phyloP scores from a whole-genome alignment of 2,888 invertebrate genomes.

The Caenorhabditis doughertyi region DNA sequence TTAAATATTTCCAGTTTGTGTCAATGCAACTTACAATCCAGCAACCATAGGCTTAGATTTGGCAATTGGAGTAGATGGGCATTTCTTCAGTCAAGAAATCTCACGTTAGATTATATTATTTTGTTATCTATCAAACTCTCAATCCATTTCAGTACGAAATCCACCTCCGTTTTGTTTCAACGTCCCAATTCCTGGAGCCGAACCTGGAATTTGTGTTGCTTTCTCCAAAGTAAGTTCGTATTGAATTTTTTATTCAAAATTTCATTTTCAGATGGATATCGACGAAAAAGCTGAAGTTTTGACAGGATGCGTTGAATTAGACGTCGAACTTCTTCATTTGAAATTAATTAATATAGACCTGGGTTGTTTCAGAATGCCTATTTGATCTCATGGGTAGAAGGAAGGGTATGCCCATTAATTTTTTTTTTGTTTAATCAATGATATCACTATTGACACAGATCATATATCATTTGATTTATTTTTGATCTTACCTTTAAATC shows the following conservation, averaged over 20 bases:
- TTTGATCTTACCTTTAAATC: too few species aligned
- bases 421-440: too few species aligned
- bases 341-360: slow-evolving; percentile 80
- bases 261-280: slow-evolving; percentile 74
- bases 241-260: background rate
- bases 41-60: background rate
- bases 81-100: slow-evolving; percentile 17
- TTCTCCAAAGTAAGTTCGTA: slow-evolving; percentile 6
- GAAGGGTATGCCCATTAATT: too few species aligned
- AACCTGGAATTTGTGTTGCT: slow-evolving; percentile 68
- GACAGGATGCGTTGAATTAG: slow-evolving; percentile 83
- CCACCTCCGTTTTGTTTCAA: slow-evolving; percentile 84
- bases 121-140: too few species aligned
- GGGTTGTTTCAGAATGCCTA: slow-evolving; percentile 83
- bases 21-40: slow-evolving; percentile 6
- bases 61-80: slow-evolving; percentile 1
- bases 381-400: too few species aligned
- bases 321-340: slow-evolving; percentile 81
- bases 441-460: too few species aligned
- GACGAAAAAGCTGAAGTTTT: slow-evolving; percentile 70
- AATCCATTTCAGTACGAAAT: slow-evolving; percentile 80
- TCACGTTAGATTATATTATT: slow-evolving; percentile 16
- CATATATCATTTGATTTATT: too few species aligned
- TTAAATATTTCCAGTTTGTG: background rate
- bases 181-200: slow-evolving; percentile 83